Evolutionary conservation across 2,797 vertebrate species (phyloP).

Genomic region (Scolopax rusticola): DNA sequence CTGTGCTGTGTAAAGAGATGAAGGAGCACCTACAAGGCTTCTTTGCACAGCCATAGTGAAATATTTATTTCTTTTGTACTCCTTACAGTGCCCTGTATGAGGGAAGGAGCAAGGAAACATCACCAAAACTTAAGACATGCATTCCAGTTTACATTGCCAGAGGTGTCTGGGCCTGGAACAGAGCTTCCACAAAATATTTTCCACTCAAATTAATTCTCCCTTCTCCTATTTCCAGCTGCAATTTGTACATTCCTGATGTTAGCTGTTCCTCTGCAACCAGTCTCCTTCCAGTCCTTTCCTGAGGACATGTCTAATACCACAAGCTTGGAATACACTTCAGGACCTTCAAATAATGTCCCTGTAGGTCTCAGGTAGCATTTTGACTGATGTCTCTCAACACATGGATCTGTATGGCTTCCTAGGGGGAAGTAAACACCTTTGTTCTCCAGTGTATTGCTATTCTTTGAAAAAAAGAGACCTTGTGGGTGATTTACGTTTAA

Average conservation of each 20-base stretch:
- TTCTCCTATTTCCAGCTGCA: not conserved
- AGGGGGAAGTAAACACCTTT: not conserved
- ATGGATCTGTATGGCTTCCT: not conserved
- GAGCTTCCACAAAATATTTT: not conserved
- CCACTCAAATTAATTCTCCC: not conserved
- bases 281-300: not conserved
- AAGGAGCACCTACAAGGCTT: not conserved
- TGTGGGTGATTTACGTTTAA: not conserved
- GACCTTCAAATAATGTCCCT: not conserved
- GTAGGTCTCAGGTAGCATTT: not conserved
- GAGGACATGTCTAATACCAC: not conserved
- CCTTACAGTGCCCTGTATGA: not conserved
- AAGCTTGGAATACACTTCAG: not conserved
- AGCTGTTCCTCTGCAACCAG: not conserved
- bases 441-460: not conserved
- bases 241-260: not conserved
- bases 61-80: not conserved
- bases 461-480: not conserved
- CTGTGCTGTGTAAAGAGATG: not conserved
- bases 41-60: not conserved
- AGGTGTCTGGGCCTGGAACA: not conserved
- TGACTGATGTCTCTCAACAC: not conserved
- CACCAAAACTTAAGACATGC: not conserved
- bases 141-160: not conserved
- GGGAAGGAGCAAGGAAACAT: not conserved